Evolutionary conservation across 2,888 invertebrate species (phyloP).

Genomic region (Melanotus villosus): DNA sequence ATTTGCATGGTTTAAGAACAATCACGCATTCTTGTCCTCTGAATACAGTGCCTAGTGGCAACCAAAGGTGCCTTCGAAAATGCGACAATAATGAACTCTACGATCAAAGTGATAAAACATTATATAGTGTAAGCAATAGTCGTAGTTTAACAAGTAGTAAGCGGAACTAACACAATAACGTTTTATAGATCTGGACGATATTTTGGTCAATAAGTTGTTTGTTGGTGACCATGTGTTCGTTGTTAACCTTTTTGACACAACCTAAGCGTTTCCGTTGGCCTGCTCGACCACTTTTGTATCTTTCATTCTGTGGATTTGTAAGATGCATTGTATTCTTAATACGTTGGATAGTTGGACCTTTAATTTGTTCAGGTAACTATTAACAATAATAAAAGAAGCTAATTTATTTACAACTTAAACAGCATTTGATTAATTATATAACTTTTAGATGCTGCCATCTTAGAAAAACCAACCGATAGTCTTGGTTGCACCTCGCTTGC

Average conservation of each 20-base stretch:
- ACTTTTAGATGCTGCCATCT: background rate
- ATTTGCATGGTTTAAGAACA: slow-evolving; percentile 33
- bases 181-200: slow-evolving; percentile 76
- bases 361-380: slow-evolving; percentile 58
- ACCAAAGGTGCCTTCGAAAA: slow-evolving; percentile 56
- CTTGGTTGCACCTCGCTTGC: slow-evolving; percentile 58
- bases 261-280: slow-evolving; percentile 93
- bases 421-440: too few relatives aligned
- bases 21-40: slow-evolving; percentile 56
- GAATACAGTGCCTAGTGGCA: slow-evolving; percentile 47
- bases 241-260: slow-evolving; percentile 91
- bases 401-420: too few relatives aligned
- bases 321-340: slow-evolving; percentile 59
- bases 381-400: too few relatives aligned
- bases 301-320: slow-evolving; percentile 79
- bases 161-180: too few relatives aligned
- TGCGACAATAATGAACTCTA: slow-evolving; percentile 53
- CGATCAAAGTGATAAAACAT: slow-evolving; percentile 58
- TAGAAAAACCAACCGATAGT: slow-evolving; percentile 42
- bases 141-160: too few relatives aligned
- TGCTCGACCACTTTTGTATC: slow-evolving; percentile 91
- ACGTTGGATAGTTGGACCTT: slow-evolving; percentile 60
- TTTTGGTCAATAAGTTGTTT: slow-evolving; percentile 85
- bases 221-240: slow-evolving; percentile 85
- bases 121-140: slow-evolving; percentile 56